These are phyloP conservation scores for Drosophila antonietae DNA, from an alignment of 2,888 invertebrate species.

Conservation along the genomic window DNA sequence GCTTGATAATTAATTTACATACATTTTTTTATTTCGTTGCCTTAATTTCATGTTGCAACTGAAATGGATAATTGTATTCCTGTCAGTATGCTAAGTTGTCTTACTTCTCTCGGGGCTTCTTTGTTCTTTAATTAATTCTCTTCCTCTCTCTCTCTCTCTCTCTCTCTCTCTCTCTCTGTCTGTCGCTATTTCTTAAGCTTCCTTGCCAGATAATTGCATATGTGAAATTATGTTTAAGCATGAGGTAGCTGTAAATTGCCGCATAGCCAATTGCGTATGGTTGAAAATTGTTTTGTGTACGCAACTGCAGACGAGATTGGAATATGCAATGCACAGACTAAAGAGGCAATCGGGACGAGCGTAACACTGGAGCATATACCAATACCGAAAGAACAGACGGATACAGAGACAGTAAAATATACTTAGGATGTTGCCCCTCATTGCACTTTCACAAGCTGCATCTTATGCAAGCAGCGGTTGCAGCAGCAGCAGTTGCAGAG, in stretches of 20 bases:
- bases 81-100: neutral
- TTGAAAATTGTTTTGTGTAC: slow-evolving; percentile 73
- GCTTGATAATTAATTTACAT: too few relatives aligned
- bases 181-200: neutral
- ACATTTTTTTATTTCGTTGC: too few relatives aligned
- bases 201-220: slow-evolving; percentile 35
- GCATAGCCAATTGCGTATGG: slow-evolving; percentile 70
- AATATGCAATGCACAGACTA: slow-evolving; percentile 13
- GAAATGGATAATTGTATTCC: neutral
- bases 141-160: neutral
- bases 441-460: slow-evolving; percentile 39
- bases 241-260: slow-evolving; percentile 70
- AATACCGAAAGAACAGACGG: slow-evolving; percentile 18
- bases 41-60: neutral
- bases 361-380: slow-evolving; percentile 32
- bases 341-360: slow-evolving; percentile 32
- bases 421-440: slow-evolving; percentile 48
- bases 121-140: neutral
- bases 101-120: neutral
- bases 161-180: neutral
- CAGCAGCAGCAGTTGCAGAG: slow-evolving; percentile 12
- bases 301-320: slow-evolving; percentile 30
- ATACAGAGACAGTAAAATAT: slow-evolving; percentile 49
- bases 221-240: slow-evolving; percentile 71
- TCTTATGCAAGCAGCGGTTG: slow-evolving; percentile 34